Base-by-base conservation (phyloP, 1,140 invertebrate genomes). In the Diorhabda carinulata region DNA sequence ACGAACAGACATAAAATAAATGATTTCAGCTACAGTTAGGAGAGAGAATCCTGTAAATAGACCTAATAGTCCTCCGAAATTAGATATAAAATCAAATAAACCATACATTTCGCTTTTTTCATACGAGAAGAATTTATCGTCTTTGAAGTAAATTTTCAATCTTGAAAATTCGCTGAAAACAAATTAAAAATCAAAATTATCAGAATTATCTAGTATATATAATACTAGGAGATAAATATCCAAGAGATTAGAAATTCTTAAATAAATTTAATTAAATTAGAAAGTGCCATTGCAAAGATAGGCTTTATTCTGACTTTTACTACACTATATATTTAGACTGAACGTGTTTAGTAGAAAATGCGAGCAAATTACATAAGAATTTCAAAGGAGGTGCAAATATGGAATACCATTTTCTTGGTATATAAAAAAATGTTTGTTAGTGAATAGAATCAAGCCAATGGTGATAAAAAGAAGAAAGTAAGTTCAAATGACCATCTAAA, bases 11-110 rank as follows among this genome's bases (percentile, higher is more conserved):
- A 87, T 77, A 73, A 87, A 88, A 77, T 90, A 90, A 4, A 89
- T 45, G 40, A 89, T 82, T 81, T 90, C 88, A 2, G 86, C 82
- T 7, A 88, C 76, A 63, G 87, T 88, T 2, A 89, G 76, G 67
- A 89, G 83, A 4, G 88, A 89, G 76, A 89, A 88, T 3, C 88
- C 88, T 81, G 87, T 85, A 70, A 88, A 89, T 2, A 90, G 81
- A 3, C 88, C 87, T 3, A 88, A 82, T 43, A 89, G 80, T 62
- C 88, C 88, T 3, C 88, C 88, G 68, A 85, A 87, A 73, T 88
- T 88, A 25, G 88, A 87, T 7, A 89, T 82, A 74, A 89, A 86
- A 70, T 88, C 87, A 0, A 87, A 87, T 47, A 84, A 81, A 2
- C 87, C 87, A 72, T 86, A 89, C 0, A 89, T 77, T 73, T 89